Evolutionary conservation across 2,888 invertebrate species (phyloP).

Genomic region (Celastrina argiolus): DNA sequence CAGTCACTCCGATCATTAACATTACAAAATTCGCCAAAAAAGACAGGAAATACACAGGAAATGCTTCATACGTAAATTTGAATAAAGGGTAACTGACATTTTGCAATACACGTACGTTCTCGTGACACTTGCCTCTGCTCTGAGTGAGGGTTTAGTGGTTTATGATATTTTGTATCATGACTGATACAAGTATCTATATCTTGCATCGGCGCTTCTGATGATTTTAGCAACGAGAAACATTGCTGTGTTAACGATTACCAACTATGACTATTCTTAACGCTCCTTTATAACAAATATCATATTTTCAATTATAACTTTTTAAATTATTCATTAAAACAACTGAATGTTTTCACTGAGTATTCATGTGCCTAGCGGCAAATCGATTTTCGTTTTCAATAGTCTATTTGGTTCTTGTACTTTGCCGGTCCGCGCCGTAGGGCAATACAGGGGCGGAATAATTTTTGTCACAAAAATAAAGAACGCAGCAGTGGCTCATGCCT

Average conservation of each 20-base stretch:
- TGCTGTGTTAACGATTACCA: neutral
- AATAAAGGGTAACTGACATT: neutral
- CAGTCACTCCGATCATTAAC: neutral
- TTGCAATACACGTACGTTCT: neutral
- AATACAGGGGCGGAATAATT: neutral
- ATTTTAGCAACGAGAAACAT: neutral
- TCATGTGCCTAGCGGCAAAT: neutral
- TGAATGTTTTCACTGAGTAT: neutral
- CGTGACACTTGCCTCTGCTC: neutral
- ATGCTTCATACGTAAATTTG: neutral
- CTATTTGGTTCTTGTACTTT: neutral
- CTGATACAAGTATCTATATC: neutral
- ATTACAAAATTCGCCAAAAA: neutral
- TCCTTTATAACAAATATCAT: neutral
- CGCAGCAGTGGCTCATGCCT: neutral
- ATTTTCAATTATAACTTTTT: neutral
- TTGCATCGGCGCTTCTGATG: neutral
- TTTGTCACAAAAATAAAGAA: neutral
- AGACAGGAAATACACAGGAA: neutral
- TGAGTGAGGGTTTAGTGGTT: too few relatives aligned
- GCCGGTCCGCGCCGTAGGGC: neutral
- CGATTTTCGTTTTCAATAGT: neutral
- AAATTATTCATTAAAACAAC: neutral
- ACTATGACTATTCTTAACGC: neutral
- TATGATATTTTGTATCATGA: too few relatives aligned